Base-by-base conservation (phyloP, 2,113 vertebrate species). In the Emydocephalus ijimae region DNA sequence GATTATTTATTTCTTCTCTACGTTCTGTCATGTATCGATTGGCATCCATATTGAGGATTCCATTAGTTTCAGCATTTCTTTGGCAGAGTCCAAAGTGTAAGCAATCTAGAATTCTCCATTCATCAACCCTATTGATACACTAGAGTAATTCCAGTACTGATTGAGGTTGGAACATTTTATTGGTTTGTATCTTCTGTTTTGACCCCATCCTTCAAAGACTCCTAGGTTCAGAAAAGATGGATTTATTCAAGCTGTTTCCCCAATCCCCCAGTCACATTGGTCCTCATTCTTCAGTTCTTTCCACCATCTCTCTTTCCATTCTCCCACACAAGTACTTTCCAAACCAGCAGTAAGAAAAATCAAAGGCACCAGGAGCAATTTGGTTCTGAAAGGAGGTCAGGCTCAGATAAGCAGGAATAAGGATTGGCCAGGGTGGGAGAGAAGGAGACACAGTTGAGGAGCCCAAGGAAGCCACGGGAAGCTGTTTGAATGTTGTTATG, bases 341-440 rank as follows among this genome's bases (percentile, higher is more conserved):
- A 34, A 88, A 14, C 85, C 50, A 45, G 23, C 24, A 89, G 18
- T 87, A 56, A 57, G 85, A 5, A 81, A 87, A 92, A 93, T 91
- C 69, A 91, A 87, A 45, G 61, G 34, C 52, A 52, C 26, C 90
- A 95, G 91, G 90, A 88, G 29, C 92, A 45, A 93, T 74, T 43
- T 93, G 91, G 91, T 93, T 96, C 96, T 91, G 91, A 96, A 97
- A 97, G 92, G 93, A 97, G 97, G 96, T 96, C 96, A 96, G 88
- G 93, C 87, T 87, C 90, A 89, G 97, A 96, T 97, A 96, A 97
- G 92, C 95, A 0, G 18, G 95, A 96, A 97, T 97, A 95, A 96
- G 56, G 91, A 96, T 95, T 92, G 95, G 95, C 18, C 15, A 4
- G n/a, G 93, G 94, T 94, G 12, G 61, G 10, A 39, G 56, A n/a